These are phyloP conservation scores for Agonopterix alstromeriana DNA, from an alignment of 2,888 invertebrate genomes.

Conservation along the genomic window DNA sequence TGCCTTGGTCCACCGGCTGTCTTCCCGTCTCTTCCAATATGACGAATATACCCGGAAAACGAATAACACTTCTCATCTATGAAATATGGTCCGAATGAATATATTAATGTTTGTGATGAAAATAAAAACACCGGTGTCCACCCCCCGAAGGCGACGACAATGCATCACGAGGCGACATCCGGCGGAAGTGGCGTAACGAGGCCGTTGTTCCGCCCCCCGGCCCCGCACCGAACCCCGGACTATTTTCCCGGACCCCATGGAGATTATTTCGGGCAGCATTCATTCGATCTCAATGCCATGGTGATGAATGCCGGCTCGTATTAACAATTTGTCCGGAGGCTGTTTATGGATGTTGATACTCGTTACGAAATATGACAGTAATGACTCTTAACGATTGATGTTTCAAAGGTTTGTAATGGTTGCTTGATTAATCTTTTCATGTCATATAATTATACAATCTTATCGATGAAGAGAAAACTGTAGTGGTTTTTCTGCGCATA, in stretches of 20 bases:
- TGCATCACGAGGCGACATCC: slow-evolving; percentile 70
- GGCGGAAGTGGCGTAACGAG: slow-evolving; percentile 72
- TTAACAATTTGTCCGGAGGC: slow-evolving; percentile 62
- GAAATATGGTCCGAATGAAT: slow-evolving; percentile 22
- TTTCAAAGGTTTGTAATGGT: slow-evolving; percentile 12
- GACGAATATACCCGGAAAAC: too few species aligned
- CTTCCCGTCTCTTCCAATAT: too few species aligned
- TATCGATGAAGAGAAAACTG: too few species aligned
- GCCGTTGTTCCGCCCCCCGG: slow-evolving; percentile 55
- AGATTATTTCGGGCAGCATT: slow-evolving; percentile 62
- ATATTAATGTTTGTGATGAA: slow-evolving; percentile 58
- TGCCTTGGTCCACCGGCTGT: too few species aligned
- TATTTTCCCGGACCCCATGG: slow-evolving; percentile 30
- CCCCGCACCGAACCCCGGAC: slow-evolving; percentile 13
- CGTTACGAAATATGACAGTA: slow-evolving; percentile 28
- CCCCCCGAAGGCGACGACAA: slow-evolving; percentile 59
- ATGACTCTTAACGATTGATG: slow-evolving; percentile 32
- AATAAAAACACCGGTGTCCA: slow-evolving; percentile 62
- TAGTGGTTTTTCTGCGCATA: too few species aligned
- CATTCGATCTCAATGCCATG: slow-evolving; percentile 56
- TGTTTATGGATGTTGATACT: slow-evolving; percentile 33
- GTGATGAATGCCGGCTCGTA: slow-evolving; percentile 63
- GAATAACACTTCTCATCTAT: too few species aligned
- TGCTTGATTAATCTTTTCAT: slow-evolving; percentile 2
- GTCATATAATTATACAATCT: too few species aligned